Conservation (phyloP, 2,113 vertebrate genomes). For the Callipepla californica region DNA sequence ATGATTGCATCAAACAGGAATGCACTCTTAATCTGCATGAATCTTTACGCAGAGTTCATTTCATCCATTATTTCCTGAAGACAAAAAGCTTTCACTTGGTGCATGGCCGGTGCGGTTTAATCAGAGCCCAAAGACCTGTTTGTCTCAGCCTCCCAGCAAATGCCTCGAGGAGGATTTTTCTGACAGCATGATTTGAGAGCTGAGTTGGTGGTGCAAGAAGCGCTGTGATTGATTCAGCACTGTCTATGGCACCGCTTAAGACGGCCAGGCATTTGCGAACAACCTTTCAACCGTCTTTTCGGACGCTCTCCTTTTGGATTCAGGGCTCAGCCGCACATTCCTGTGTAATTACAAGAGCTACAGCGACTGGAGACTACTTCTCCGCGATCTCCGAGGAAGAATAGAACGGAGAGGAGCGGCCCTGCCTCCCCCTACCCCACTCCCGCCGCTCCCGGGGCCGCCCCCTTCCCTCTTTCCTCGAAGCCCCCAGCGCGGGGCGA, state of each 20-base stretch:
- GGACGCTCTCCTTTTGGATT: not conserved
- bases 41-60: not conserved
- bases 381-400: not conserved
- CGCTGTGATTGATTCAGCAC: not conserved
- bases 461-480: too few relatives aligned
- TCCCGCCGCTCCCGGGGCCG: too few relatives aligned
- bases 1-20: not conserved
- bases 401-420: not conserved
- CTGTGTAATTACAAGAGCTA: constrained; percentile 30
- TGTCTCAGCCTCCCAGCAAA: not conserved
- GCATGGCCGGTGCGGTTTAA: not conserved
- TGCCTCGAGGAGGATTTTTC: not conserved
- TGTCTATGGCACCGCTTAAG: not conserved
- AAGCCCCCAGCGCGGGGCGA: too few relatives aligned
- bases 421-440: too few relatives aligned
- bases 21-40: not conserved
- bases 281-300: constrained; percentile 17
- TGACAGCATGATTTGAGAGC: not conserved
- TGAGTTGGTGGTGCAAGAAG: not conserved
- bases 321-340: constrained; percentile 20
- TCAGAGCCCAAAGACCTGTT: not conserved
- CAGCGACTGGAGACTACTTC: not conserved
- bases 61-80: not conserved
- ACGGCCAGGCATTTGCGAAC: not conserved
- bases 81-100: not conserved